Evolutionary conservation across 2,888 invertebrate genomes (phyloP).

Genomic region (Drosophila stalkeri): DNA sequence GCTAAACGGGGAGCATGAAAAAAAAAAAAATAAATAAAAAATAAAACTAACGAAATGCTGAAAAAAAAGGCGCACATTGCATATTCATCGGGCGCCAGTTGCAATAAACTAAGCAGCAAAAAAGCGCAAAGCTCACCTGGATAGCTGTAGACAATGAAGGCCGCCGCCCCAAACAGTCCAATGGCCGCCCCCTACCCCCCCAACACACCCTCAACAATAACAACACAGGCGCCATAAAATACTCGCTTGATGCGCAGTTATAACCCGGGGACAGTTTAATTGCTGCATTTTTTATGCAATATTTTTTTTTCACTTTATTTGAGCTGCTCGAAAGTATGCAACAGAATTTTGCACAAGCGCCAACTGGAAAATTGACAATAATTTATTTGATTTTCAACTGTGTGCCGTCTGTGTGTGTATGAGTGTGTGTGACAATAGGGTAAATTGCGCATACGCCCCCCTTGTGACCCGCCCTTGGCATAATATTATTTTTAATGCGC

Average conservation of each 20-base stretch:
- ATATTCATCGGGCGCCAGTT: slow-evolving; percentile 69
- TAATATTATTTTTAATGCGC: slow-evolving; percentile 77
- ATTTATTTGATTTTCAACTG: slow-evolving; percentile 72
- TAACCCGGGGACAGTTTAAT: slow-evolving; percentile 83
- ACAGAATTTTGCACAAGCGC: slow-evolving; percentile 53
- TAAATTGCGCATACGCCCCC: slow-evolving; percentile 50
- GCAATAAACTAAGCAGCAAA: slow-evolving; percentile 68
- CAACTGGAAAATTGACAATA: slow-evolving; percentile 82
- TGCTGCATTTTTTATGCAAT: slow-evolving; percentile 80
- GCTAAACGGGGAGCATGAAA: slow-evolving; percentile 22
- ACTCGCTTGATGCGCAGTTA: slow-evolving; percentile 78
- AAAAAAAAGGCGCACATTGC: slow-evolving; percentile 50
- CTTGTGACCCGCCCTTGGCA: slow-evolving; percentile 20
- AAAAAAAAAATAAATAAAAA: slow-evolving; percentile 3
- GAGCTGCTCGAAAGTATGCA: slow-evolving; percentile 51
- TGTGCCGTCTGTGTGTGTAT: slow-evolving; percentile 2
- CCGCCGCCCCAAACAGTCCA: slow-evolving; percentile 9
- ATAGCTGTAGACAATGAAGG: slow-evolving; percentile 53
- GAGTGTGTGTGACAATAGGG: slow-evolving; percentile 34
- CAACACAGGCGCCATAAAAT: slow-evolving; percentile 70
- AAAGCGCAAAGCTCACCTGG: slow-evolving; percentile 54
- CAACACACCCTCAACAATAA: slow-evolving; percentile 2
- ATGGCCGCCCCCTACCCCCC: no score
- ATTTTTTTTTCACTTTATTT: slow-evolving; percentile 18
- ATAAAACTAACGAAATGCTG: slow-evolving; percentile 12